Percentiles rank a stretch among this genome's conserved stretches.
These are phyloP conservation scores for Apus apus DNA, from an alignment of 2,113 vertebrate species.

Conservation along the genomic window DNA sequence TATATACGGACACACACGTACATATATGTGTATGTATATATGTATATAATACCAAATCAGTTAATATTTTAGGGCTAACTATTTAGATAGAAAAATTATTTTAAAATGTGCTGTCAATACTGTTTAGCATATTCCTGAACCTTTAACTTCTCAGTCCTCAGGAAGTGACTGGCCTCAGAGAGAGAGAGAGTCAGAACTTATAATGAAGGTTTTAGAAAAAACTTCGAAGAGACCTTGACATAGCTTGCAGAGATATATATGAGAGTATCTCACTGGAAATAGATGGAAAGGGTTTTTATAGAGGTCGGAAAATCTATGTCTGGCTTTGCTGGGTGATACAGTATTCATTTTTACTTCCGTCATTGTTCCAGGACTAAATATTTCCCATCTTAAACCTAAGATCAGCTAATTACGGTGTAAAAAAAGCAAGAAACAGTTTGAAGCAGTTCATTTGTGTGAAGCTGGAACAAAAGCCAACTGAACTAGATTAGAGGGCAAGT, in stretches of 20 bases:
- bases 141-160: not conserved
- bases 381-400: slow-evolving; percentile 7
- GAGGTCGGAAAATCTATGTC: slow-evolving; percentile 44
- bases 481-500: not conserved
- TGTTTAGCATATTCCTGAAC: not conserved
- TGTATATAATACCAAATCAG: not conserved
- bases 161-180: not conserved
- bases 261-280: slow-evolving; percentile 13
- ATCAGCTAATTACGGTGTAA: not conserved
- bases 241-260: slow-evolving; percentile 32
- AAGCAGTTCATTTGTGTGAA: not conserved
- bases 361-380: slow-evolving; percentile 12
- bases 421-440: not conserved
- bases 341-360: slow-evolving; percentile 52
- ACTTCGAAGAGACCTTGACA: slow-evolving; percentile 39
- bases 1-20: too few relatives aligned
- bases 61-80: not conserved
- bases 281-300: slow-evolving; percentile 23
- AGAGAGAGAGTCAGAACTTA: not conserved
- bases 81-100: not conserved
- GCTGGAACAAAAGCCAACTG: not conserved
- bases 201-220: slow-evolving; percentile 31
- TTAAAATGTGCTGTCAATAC: not conserved
- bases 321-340: slow-evolving; percentile 13
- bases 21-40: not conserved